Base-by-base conservation (phyloP, 2,888 invertebrate genomes). In the Nemapogon koenigi region DNA sequence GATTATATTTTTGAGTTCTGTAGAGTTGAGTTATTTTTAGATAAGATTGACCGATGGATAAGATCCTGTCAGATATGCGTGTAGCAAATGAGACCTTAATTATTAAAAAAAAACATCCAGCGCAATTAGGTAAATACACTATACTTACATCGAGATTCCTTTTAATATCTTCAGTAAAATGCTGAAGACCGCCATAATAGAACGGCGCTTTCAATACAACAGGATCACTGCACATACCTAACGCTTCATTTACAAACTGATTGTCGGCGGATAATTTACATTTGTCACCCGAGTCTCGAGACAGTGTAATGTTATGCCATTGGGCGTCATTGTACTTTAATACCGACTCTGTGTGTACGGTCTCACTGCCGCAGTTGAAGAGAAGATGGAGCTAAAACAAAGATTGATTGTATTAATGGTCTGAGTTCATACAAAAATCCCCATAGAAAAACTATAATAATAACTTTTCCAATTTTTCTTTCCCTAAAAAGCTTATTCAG, bases 231-330 rank as follows among this genome's bases (percentile, higher is more conserved):
- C 72, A 62, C 1, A 59, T 49, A 0, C 85, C 85, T 38, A 71
- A 65, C 3, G 83, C 83, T 33, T 75, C 69, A 0, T 78, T 76
- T 3, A 79, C 65, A 25, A 70, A 67, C 14, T 81, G 81, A 3
- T 83, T 83, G 53, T 88, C 90, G 1, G 94, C 81, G 1, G 81
- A 72, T 28, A 94, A 62, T 49, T 83, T 84, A 1, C 88, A 88
- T 6, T 90, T 91, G 41, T 79, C 76, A 1, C 78, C 81, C 2
- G 71, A 78, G 25, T 82, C 78, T 19, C 93, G 78, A 14, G 82
- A 81, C 49, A 94, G 83, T 8, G 82, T 81, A 0, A 89, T 84
- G 1, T 83, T 81, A 58, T 95, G 94, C 94, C 94, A 95, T 35
- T 82, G 65, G 0, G 87, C 85, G 57, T 93, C 91, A 52, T 88